Percentiles rank a stretch among this genome's conserved stretches.
Evolutionary conservation across 1,140 invertebrate genomes (phyloP).

Genomic region (Lepidurus packardi): DNA sequence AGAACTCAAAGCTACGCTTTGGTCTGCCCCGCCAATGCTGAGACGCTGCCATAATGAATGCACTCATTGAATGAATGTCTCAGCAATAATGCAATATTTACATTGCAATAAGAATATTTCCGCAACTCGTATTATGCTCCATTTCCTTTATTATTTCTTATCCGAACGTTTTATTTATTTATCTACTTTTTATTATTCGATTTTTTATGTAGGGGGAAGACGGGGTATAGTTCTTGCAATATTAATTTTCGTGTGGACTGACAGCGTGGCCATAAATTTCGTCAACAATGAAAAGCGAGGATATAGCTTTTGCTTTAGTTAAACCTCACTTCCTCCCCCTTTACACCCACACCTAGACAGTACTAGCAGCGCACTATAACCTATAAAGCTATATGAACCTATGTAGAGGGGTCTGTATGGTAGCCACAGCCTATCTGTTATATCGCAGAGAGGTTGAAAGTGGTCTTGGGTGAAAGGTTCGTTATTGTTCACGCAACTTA

Average conservation of each 20-base stretch:
- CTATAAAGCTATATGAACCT: not conserved
- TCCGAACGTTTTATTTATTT: not conserved
- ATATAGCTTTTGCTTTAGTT: not conserved
- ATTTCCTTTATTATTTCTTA: too few relatives aligned
- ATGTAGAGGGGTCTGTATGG: not conserved
- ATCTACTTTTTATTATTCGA: not conserved
- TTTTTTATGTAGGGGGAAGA: not conserved
- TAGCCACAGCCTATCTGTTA: not conserved
- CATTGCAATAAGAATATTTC: too few relatives aligned
- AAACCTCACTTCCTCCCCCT: not conserved
- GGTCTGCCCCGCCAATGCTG: too few relatives aligned
- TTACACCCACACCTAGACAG: not conserved
- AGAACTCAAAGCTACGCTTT: too few relatives aligned
- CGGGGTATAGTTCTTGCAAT: not conserved
- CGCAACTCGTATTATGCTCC: too few relatives aligned
- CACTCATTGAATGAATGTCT: too few relatives aligned
- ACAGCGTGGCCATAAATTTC: conserved; percentile 4
- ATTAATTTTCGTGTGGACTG: conserved; percentile 18
- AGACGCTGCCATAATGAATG: too few relatives aligned
- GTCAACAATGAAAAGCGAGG: not conserved
- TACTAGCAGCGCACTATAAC: not conserved
- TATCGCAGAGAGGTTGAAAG: not conserved
- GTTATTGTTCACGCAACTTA: conserved; percentile 22
- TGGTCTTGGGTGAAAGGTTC: conserved; percentile 12
- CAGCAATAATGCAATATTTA: too few relatives aligned